These are phyloP conservation scores for Plagiodera versicolora DNA, from an alignment of 2,888 invertebrate species.

Conservation along the genomic window DNA sequence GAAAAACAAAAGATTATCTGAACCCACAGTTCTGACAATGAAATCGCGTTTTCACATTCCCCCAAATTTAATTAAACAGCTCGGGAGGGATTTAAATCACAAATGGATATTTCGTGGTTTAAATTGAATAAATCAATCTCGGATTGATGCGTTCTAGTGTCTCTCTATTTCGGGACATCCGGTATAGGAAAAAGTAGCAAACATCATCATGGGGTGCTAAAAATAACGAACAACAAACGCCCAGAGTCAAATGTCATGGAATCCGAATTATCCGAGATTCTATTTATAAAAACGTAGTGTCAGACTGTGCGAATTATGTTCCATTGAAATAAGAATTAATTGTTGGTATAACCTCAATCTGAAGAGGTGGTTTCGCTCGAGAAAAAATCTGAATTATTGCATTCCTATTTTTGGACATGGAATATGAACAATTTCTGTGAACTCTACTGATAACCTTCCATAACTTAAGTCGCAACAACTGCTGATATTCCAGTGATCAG, in stretches of 20 bases:
- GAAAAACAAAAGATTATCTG: background rate
- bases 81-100: background rate
- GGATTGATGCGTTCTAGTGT: background rate
- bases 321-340: background rate
- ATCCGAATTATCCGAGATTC: constrained; percentile 32
- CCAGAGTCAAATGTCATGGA: constrained; percentile 39
- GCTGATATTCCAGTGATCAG: background rate
- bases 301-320: background rate
- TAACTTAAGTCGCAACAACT: background rate
- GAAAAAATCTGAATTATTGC: too few species aligned
- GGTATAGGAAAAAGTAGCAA: background rate
- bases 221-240: constrained; percentile 31
- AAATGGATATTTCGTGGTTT: background rate
- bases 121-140: background rate
- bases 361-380: too few species aligned
- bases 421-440: background rate
- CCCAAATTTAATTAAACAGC: background rate
- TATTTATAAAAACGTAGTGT: constrained; percentile 35
- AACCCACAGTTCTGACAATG: too few species aligned
- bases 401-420: background rate
- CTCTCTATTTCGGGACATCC: background rate
- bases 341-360: too few species aligned
- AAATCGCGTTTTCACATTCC: background rate
- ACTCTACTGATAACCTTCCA: background rate
- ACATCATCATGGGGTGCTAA: constrained; percentile 22